These are phyloP conservation scores for Laothoe populi DNA, from an alignment of 2,888 invertebrate species.

Conservation along the genomic window DNA sequence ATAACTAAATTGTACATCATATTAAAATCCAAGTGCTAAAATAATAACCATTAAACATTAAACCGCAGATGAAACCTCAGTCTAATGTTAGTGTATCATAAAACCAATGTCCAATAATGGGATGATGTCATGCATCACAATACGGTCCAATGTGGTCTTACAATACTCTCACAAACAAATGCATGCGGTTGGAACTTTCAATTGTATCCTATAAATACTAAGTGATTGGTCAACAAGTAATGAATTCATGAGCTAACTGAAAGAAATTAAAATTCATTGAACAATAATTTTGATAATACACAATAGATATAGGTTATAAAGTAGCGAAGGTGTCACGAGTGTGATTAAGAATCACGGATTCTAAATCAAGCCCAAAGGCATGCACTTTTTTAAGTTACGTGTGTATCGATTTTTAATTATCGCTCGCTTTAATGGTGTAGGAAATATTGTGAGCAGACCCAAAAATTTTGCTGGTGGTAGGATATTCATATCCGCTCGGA, in stretches of 20 bases:
- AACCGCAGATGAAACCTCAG: neutral
- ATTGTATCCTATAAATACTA: constrained; percentile 9
- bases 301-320: constrained; percentile 32
- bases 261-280: neutral
- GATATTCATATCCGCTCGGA: no score
- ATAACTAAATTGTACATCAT: no score
- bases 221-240: constrained; percentile 7
- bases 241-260: neutral
- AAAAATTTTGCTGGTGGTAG: no score
- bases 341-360: no score
- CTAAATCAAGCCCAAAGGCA: no score
- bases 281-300: neutral
- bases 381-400: no score
- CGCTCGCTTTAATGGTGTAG: no score
- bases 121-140: constrained; percentile 20
- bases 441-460: no score
- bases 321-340: no score
- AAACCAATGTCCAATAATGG: constrained; percentile 4
- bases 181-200: constrained; percentile 18
- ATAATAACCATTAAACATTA: neutral
- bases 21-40: no score
- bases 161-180: constrained; percentile 15
- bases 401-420: no score
- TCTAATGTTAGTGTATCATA: neutral
- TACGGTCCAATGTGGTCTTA: constrained; percentile 17